Percentiles rank a stretch among this genome's conserved stretches.
Evolutionary conservation across 2,113 vertebrate genomes (phyloP).

Genomic region (Anarhynchus alexandrinus): DNA sequence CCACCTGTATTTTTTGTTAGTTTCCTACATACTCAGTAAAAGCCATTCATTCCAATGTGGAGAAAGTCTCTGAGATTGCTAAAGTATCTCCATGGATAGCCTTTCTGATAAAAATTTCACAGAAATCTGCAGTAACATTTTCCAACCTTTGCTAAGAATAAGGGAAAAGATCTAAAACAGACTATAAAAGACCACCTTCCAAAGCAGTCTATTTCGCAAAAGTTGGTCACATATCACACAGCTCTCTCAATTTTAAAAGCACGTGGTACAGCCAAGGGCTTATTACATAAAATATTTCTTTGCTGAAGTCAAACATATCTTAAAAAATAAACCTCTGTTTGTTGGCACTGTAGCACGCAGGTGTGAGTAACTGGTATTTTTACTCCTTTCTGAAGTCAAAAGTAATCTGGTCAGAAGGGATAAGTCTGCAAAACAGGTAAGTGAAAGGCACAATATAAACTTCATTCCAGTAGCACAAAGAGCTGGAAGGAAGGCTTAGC

Average conservation of each 20-base stretch:
- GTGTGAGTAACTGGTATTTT: background rate
- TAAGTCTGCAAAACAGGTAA: background rate
- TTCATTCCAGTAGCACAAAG: background rate
- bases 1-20: background rate
- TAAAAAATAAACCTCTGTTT: background rate
- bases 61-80: background rate
- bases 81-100: background rate
- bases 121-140: background rate
- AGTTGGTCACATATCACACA: background rate
- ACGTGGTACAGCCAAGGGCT: background rate
- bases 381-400: background rate
- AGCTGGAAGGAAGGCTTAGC: background rate
- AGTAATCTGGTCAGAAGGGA: background rate
- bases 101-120: background rate
- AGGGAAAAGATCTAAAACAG: background rate
- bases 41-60: background rate
- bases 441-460: background rate
- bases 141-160: background rate
- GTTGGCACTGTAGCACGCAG: background rate
- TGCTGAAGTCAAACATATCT: background rate
- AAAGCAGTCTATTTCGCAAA: background rate
- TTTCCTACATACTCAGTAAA: background rate
- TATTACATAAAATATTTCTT: background rate
- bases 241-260: background rate
- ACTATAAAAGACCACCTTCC: background rate